These are phyloP conservation scores for Piliocolobus tephrosceles DNA, from an alignment of 2,113 vertebrate species.

Conservation along the genomic window DNA sequence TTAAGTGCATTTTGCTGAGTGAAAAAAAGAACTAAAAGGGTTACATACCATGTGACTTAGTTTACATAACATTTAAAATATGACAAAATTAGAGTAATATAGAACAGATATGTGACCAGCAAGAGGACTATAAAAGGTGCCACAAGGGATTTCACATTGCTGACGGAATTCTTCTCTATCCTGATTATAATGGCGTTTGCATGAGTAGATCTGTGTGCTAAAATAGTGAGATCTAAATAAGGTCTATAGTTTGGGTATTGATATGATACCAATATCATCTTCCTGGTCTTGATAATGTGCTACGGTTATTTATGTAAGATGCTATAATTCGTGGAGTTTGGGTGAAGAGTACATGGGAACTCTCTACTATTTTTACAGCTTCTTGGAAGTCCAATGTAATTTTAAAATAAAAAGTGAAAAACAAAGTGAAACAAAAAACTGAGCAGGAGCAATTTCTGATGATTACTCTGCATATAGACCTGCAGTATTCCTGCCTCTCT, in stretches of 20 bases:
- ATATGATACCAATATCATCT: neutral
- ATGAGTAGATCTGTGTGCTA: neutral
- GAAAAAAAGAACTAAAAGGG: neutral
- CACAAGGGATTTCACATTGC: neutral
- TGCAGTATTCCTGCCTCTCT: neutral
- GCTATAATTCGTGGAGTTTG: neutral
- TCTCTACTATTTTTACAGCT: neutral
- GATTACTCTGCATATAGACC: neutral
- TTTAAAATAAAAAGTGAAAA: neutral
- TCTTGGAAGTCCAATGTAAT: neutral
- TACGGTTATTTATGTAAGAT: neutral
- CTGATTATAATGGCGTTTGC: neutral
- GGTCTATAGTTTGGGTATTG: neutral
- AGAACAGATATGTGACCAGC: neutral
- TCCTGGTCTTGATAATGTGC: neutral
- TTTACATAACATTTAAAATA: neutral
- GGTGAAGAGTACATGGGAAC: neutral
- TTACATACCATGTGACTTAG: neutral
- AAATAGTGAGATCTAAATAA: neutral
- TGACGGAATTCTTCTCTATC: neutral
- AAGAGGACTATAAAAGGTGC: too few relatives aligned
- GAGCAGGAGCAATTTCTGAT: rapidly evolving
- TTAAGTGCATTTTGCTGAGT: neutral
- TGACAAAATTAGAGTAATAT: neutral
- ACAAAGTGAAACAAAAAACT: neutral